Evolutionary conservation across 2,113 vertebrate genomes (phyloP).

Genomic region (Alethe castanea): DNA sequence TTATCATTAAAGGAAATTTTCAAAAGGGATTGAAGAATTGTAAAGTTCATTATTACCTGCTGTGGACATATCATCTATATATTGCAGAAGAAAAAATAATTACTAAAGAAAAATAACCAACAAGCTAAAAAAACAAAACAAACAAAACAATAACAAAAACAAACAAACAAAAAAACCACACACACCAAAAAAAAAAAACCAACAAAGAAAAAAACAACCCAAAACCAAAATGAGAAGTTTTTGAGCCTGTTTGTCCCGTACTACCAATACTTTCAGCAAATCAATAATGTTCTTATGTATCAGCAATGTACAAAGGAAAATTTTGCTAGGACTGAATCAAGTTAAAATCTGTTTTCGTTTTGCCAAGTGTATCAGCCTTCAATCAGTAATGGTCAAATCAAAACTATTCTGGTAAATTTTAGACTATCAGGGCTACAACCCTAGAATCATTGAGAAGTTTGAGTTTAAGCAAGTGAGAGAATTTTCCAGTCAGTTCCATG

Average conservation of each 20-base stretch:
- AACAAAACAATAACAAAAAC: background rate
- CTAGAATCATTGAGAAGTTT: background rate
- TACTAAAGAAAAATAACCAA: background rate
- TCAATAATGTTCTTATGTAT: background rate
- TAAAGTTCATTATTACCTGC: background rate
- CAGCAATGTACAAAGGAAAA: background rate
- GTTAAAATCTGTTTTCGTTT: background rate
- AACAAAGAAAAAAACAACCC: background rate
- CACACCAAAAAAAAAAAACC: background rate
- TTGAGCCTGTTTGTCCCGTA: background rate
- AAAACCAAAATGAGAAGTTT: background rate
- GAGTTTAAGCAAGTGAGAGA: background rate
- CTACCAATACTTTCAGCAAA: background rate
- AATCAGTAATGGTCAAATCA: background rate
- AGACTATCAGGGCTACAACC: background rate
- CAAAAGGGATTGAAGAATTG: background rate
- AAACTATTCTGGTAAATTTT: background rate
- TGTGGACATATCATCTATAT: background rate
- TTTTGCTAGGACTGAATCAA: background rate
- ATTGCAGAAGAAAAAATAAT: background rate
- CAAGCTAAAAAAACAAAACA: too few species aligned
- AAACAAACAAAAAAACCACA: background rate
- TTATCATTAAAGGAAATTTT: background rate
- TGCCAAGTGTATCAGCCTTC: background rate
- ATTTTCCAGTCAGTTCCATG: background rate